Conservation (phyloP, 2,888 invertebrate genomes). For the Omphaloscelis lunosa region DNA sequence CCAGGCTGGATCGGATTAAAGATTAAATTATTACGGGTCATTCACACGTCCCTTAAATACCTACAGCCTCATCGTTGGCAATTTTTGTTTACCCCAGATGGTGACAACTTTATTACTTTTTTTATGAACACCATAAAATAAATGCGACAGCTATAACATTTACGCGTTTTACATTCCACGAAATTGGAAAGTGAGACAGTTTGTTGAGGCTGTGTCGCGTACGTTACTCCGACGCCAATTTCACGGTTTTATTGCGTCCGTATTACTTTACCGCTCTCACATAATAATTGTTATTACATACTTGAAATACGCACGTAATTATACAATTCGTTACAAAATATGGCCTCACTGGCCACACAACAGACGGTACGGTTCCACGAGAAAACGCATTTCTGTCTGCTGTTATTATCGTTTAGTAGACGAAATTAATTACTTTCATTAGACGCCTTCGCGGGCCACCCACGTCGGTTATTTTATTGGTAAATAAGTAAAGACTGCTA, state of each 20-base stretch:
- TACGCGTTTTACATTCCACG: conserved; percentile 75
- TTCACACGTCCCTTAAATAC: conserved; percentile 12
- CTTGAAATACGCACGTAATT: conserved; percentile 64
- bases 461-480: conserved; percentile 42
- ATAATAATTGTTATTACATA: conserved; percentile 70
- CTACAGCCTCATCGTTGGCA: conserved; percentile 46
- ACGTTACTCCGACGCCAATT: conserved; percentile 69
- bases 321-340: conserved; percentile 64
- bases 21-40: no score
- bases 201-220: conserved; percentile 60
- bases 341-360: conserved; percentile 25
- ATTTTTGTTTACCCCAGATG: conserved; percentile 57
- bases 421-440: conserved; percentile 63
- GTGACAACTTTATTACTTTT: conserved; percentile 71
- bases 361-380: conserved; percentile 34
- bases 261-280: conserved; percentile 70
- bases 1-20: no score
- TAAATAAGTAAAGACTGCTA: conserved; percentile 6
- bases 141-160: conserved; percentile 66
- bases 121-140: conserved; percentile 72
- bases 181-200: conserved; percentile 80
- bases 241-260: conserved; percentile 74
- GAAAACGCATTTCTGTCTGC: conserved; percentile 39
- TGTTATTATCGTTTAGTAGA: conserved; percentile 46
- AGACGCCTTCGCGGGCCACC: conserved; percentile 50